Percentiles rank a stretch among this genome's conserved stretches.
Conservation (phyloP, 2,797 vertebrate genomes). For the Epinephelus coioides region DNA sequence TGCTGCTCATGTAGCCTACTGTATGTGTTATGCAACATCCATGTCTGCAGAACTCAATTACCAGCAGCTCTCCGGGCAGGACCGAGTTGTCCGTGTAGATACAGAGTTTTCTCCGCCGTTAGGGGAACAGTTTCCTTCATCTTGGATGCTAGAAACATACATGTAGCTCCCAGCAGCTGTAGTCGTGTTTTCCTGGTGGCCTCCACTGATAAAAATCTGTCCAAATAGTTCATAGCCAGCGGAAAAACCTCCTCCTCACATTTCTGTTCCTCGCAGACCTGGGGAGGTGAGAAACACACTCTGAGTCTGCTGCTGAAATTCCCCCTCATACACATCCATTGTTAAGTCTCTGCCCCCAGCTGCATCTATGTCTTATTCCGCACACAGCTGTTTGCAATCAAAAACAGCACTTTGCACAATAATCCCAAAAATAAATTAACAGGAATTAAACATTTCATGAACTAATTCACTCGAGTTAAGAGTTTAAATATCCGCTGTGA, state of each 20-base stretch:
- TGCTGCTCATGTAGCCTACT: constrained; percentile 26
- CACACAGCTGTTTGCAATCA: constrained; percentile 42
- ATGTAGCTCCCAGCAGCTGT: constrained; percentile 96
- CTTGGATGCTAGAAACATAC: constrained; percentile 99
- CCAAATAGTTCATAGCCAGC: constrained; percentile 99
- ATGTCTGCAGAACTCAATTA: constrained; percentile 84
- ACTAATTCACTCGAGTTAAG: neutral
- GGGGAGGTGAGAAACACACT: constrained; percentile 57
- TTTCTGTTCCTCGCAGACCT: constrained; percentile 99
- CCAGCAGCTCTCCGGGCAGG: constrained; percentile 94
- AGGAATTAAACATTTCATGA: neutral
- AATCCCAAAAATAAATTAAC: constrained; percentile 14
- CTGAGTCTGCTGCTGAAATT: constrained; percentile 12
- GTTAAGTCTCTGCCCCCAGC: neutral
- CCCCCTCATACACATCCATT: constrained; percentile 37
- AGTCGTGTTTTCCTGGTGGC: constrained; percentile 93
- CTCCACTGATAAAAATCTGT: constrained; percentile 97
- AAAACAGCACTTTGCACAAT: neutral
- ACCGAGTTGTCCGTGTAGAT: constrained; percentile 99
- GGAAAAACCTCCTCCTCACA: constrained; percentile 99
- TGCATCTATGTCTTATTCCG: neutral
- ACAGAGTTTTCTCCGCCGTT: constrained; percentile 97
- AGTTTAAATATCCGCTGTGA: neutral
- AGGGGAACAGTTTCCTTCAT: constrained; percentile 99
- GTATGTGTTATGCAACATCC: constrained; percentile 64